These are phyloP conservation scores for Semotilus atromaculatus DNA, from an alignment of 2,797 vertebrate genomes.

Conservation along the genomic window DNA sequence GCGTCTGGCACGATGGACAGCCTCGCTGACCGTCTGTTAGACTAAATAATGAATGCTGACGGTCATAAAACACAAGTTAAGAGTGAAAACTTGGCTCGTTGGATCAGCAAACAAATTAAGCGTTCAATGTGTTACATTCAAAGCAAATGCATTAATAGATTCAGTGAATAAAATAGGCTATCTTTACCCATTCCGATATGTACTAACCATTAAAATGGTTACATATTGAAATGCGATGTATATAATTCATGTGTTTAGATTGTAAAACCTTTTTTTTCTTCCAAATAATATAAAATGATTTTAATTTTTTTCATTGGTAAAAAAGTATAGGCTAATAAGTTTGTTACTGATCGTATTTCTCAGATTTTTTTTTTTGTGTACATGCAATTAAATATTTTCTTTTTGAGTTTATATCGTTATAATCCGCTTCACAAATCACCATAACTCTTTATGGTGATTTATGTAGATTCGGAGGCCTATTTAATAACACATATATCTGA, in stretches of 20 bases:
- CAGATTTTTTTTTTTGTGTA: background rate
- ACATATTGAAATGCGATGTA: background rate
- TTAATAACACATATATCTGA: background rate
- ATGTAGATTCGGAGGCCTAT: background rate
- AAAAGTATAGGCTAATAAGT: background rate
- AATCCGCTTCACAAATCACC: background rate
- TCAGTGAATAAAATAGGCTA: background rate
- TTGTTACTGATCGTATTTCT: background rate
- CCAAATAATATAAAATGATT: background rate
- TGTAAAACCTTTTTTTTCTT: background rate
- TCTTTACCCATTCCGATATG: background rate
- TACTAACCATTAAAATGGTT: background rate
- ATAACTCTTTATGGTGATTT: background rate
- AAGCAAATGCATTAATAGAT: slow-evolving; percentile 11
- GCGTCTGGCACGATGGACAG: slow-evolving; percentile 45
- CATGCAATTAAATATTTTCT: background rate
- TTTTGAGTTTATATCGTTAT: background rate
- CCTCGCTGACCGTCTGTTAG: slow-evolving; percentile 60
- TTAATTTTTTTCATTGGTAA: background rate
- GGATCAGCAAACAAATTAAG: background rate
- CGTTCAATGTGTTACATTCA: background rate
- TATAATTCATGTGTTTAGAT: background rate
- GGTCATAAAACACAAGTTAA: slow-evolving; percentile 38
- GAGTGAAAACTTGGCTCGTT: slow-evolving; percentile 26
- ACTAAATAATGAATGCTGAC: slow-evolving; percentile 43